phyloP scores from a whole-genome alignment of 2,113 vertebrate genomes.

The Toxotes chatareus region DNA sequence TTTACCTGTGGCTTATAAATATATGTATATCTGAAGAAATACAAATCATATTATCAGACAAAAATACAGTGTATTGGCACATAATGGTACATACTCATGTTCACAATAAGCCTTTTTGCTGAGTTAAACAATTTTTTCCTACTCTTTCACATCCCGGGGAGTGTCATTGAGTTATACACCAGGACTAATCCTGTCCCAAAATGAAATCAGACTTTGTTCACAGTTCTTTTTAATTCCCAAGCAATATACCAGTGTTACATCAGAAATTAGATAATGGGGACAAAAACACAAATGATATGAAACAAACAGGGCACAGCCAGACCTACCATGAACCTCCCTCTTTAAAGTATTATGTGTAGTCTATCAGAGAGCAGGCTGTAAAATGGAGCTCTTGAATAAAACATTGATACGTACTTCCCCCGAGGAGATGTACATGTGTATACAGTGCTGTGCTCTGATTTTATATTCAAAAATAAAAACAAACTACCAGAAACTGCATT shows the following conservation, averaged over 20 bases:
- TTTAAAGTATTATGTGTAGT: background rate
- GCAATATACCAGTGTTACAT: too few species aligned
- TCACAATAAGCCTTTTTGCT: background rate
- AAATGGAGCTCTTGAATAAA: constrained; percentile 29
- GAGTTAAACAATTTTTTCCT: background rate
- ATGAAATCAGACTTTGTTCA: background rate
- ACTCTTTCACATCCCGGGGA: background rate
- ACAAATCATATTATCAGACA: too few species aligned
- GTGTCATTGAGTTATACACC: background rate
- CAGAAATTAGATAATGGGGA: too few species aligned
- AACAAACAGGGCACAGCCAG: background rate
- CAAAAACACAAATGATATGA: too few species aligned
- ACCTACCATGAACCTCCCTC: background rate
- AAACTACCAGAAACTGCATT: constrained; percentile 1
- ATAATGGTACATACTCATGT: background rate
- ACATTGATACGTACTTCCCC: constrained; percentile 22
- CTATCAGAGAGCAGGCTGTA: background rate
- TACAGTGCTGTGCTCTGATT: background rate
- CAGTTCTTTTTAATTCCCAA: too few species aligned
- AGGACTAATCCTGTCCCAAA: background rate
- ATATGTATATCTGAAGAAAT: background rate
- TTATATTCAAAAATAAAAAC: constrained; percentile 4
- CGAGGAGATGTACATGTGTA: background rate
- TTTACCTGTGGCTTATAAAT: too few species aligned
- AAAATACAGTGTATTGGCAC: background rate